Percentiles rank a stretch among this genome's conserved stretches.
Evolutionary conservation across 2,797 vertebrate species (phyloP).

Genomic region (Hozukius guyotensis): DNA sequence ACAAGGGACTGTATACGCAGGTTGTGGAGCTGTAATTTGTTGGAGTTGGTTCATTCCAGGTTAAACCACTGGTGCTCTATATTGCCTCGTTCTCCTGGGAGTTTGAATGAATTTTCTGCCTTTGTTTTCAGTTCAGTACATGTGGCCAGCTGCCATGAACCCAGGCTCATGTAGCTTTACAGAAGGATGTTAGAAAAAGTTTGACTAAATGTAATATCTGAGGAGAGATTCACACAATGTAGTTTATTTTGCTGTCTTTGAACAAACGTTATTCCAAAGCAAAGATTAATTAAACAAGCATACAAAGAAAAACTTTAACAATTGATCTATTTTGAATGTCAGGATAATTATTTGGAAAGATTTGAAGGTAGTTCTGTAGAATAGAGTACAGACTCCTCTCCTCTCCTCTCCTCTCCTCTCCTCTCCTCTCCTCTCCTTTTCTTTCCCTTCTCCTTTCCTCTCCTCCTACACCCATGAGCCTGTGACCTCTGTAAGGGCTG

Average conservation of each 20-base stretch:
- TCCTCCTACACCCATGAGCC: too few species aligned
- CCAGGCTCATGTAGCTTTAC: not conserved
- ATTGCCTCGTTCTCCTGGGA: not conserved
- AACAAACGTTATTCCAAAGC: not conserved
- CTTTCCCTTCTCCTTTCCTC: not conserved
- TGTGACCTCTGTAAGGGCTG: not conserved
- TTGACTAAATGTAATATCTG: not conserved
- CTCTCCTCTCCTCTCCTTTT: not conserved
- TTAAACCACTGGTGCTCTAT: slow-evolving; percentile 40
- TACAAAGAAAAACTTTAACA: not conserved
- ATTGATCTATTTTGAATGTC: not conserved
- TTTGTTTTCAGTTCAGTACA: slow-evolving; percentile 3
- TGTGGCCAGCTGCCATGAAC: not conserved
- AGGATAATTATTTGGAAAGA: not conserved
- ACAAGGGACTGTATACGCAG: slow-evolving; percentile 43
- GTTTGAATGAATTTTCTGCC: slow-evolving; percentile 3
- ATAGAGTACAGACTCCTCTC: not conserved
- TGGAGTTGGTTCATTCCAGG: slow-evolving; percentile 50
- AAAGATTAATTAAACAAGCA: not conserved
- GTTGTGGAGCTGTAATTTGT: slow-evolving; percentile 65
- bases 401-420: not conserved
- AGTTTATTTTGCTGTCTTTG: not conserved
- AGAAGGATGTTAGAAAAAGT: not conserved
- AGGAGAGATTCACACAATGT: not conserved
- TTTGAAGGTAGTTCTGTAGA: not conserved